Evolutionary conservation across 2,888 invertebrate genomes (phyloP).

Genomic region (Chouioia cunea): DNA sequence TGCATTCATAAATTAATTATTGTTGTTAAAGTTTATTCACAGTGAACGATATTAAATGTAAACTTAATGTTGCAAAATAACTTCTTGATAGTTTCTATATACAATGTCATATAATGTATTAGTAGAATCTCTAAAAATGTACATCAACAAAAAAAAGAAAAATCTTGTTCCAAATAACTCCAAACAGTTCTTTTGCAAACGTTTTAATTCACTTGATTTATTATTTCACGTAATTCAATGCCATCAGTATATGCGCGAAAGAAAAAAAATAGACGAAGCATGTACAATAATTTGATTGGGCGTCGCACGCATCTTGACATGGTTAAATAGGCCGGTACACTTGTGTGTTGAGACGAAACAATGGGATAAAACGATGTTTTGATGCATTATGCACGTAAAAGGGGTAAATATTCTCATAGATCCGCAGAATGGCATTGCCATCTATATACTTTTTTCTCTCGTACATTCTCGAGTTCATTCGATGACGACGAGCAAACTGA

Average conservation of each 20-base stretch:
- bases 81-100: no score
- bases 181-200: no score
- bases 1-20: no score
- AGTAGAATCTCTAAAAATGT: no score
- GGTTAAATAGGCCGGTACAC: neutral
- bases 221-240: slow-evolving; percentile 1
- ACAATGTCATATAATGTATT: no score
- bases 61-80: no score
- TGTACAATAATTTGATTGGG: slow-evolving; percentile 11
- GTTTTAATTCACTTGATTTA: neutral
- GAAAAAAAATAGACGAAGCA: neutral
- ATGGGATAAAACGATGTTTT: neutral
- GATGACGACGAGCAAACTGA: slow-evolving; percentile 14
- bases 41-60: no score
- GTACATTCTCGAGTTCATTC: neutral
- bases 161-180: no score
- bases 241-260: neutral
- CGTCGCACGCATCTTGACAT: neutral
- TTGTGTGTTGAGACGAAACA: slow-evolving; percentile 5
- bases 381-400: slow-evolving; percentile 21
- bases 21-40: no score
- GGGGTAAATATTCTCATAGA: slow-evolving; percentile 33
- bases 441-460: neutral
- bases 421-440: slow-evolving; percentile 18
- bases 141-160: no score